Evolutionary conservation across 2,888 invertebrate species (phyloP).

Genomic region (Pomacea canaliculata): DNA sequence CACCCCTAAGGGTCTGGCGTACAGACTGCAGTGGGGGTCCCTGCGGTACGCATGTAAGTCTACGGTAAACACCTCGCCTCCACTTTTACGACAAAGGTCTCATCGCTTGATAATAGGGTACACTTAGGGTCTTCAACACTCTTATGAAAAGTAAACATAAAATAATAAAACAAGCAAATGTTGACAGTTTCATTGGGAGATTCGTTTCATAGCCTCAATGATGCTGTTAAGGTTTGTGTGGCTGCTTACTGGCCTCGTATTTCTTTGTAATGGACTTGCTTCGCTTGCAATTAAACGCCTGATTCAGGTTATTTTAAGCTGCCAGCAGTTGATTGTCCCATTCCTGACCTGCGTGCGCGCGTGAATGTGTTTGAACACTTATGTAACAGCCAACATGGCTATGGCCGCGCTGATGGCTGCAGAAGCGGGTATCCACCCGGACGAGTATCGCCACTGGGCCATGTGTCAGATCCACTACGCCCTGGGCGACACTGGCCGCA

Average conservation of each 20-base stretch:
- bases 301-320: no score
- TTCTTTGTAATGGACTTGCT: neutral
- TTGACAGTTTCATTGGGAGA: no score
- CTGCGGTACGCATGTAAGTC: conserved; percentile 50
- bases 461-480: conserved; percentile 61
- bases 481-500: conserved; percentile 56
- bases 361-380: no score
- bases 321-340: no score
- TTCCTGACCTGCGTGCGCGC: no score
- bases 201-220: no score
- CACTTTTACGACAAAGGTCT: no score
- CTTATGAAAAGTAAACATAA: neutral
- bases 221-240: neutral
- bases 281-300: no score
- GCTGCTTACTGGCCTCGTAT: neutral
- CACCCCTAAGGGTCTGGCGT: conserved; percentile 63
- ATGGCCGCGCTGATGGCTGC: conserved; percentile 46
- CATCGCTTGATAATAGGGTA: no score
- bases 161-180: neutral
- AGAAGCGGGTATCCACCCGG: conserved; percentile 49
- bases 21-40: conserved; percentile 57
- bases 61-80: no score
- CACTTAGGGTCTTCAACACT: no score
- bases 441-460: conserved; percentile 51
- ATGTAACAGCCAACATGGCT: conserved; percentile 11